phyloP scores from a whole-genome alignment of 2,888 invertebrate genomes.

The Catonia carolina region DNA sequence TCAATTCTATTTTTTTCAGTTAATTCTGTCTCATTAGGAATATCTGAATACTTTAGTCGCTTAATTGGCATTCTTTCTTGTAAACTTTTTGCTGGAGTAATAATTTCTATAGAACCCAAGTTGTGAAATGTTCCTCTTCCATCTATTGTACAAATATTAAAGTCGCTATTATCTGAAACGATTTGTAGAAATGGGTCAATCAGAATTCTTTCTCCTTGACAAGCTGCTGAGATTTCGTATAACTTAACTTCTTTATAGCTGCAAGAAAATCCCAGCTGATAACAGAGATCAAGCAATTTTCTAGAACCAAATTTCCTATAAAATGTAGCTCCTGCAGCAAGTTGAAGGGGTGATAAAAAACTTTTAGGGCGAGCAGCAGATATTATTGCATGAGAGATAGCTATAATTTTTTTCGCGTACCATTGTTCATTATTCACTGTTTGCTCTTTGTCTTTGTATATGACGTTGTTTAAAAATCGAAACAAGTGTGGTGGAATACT shows the following conservation, averaged over 20 bases:
- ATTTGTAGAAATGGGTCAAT: slow-evolving; percentile 12
- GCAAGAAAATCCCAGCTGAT: slow-evolving; percentile 2
- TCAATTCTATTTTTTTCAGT: slow-evolving; percentile 7
- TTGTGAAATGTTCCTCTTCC: slow-evolving; percentile 16
- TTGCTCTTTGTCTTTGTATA: slow-evolving; percentile 3
- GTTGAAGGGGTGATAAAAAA: too few species aligned
- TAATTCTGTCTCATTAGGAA: background rate
- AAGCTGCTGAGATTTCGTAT: background rate
- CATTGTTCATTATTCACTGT: background rate
- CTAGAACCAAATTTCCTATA: background rate
- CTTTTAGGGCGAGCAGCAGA: too few species aligned
- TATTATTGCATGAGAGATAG: background rate
- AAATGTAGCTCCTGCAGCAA: too few species aligned
- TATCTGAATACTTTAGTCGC: background rate
- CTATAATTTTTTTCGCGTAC: background rate
- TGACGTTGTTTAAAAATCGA: background rate
- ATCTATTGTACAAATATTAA: slow-evolving; percentile 18
- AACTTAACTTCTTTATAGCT: background rate
- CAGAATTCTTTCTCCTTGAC: background rate
- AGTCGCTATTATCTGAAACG: slow-evolving; percentile 15
- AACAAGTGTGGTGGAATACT: slow-evolving; percentile 1
- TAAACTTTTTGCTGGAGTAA: slow-evolving; percentile 16
- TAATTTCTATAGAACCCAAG: slow-evolving; percentile 17
- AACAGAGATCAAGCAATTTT: background rate
- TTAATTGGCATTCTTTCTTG: background rate